A percentile compares a stretch with the other conserved stretches of the same genome.
Conservation (phyloP, 2,113 vertebrate genomes). For the Guaruba guarouba region DNA sequence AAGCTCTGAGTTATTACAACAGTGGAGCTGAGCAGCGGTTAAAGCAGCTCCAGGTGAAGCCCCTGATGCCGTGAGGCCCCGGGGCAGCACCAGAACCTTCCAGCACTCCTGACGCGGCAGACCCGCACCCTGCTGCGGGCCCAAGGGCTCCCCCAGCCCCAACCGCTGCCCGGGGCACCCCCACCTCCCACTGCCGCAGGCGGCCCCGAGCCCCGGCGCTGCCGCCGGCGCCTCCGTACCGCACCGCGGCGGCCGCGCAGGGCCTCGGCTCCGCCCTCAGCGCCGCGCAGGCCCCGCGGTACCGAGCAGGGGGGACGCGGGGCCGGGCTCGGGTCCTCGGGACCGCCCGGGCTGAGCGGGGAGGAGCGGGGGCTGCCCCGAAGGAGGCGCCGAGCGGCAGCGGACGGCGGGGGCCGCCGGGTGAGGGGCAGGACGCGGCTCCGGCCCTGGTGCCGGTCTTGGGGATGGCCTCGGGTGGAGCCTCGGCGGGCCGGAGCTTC, state of each 20-base stretch:
- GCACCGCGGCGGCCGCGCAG: rapidly evolving
- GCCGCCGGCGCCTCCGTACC: too few species aligned
- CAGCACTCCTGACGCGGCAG: neutral
- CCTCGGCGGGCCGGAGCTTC: neutral
- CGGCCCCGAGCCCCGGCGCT: too few species aligned
- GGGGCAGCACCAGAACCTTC: neutral
- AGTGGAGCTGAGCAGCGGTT: too few species aligned
- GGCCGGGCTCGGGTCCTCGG: neutral
- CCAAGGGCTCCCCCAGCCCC: too few species aligned
- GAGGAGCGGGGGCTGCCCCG: rapidly evolving
- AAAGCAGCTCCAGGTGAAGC: too few species aligned
- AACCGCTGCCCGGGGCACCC: too few species aligned
- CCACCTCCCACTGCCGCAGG: too few species aligned
- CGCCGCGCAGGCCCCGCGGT: neutral
- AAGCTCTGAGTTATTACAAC: neutral
- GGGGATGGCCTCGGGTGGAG: rapidly evolving
- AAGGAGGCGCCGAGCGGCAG: neutral
- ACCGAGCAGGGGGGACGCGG: rapidly evolving
- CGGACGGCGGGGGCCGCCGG: neutral
- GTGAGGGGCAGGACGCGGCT: neutral
- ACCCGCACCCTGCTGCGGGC: too few species aligned
- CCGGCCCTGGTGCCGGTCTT: too few species aligned
- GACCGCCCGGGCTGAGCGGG: rapidly evolving
- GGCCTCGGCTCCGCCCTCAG: neutral
- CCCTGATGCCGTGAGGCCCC: neutral